A percentile compares a stretch with the other conserved stretches of the same genome.
Conservation (phyloP, 2,113 vertebrate genomes). For the Hystrix brachyura region DNA sequence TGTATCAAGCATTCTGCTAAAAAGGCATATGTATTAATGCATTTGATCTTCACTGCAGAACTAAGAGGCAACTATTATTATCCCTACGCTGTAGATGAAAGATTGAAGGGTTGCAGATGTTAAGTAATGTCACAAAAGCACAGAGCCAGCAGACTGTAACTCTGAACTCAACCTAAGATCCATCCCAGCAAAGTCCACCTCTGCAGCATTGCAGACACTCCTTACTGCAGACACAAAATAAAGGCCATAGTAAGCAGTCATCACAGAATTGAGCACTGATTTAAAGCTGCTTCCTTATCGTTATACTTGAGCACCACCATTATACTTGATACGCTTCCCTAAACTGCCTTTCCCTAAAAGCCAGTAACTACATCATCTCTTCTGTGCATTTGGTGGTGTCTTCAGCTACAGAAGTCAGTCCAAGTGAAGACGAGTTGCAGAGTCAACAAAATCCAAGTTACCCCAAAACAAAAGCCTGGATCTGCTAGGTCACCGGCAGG, state of each 20-base stretch:
- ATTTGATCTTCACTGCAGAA: conserved; percentile 26
- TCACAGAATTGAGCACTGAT: background rate
- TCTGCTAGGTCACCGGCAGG: background rate
- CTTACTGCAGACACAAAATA: background rate
- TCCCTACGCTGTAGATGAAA: background rate
- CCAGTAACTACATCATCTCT: background rate
- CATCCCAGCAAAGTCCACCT: background rate
- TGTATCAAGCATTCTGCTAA: conserved; percentile 8
- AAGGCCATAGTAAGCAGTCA: background rate
- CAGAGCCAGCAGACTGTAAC: background rate
- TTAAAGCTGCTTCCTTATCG: background rate
- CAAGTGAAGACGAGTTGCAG: background rate
- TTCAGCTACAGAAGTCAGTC: background rate
- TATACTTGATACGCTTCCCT: background rate
- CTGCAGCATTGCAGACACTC: background rate
- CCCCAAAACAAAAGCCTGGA: background rate
- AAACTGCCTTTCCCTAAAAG: background rate
- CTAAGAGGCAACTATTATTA: background rate
- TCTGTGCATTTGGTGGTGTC: background rate
- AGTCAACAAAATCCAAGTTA: background rate
- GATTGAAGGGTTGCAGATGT: background rate
- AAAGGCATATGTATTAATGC: background rate
- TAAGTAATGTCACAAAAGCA: conserved; percentile 1
- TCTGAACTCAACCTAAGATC: background rate
- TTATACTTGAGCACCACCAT: background rate